A percentile compares a stretch with the other conserved stretches of the same genome.
These are phyloP conservation scores for Potorous gilbertii DNA, from an alignment of 2,797 vertebrate genomes.

Conservation along the genomic window DNA sequence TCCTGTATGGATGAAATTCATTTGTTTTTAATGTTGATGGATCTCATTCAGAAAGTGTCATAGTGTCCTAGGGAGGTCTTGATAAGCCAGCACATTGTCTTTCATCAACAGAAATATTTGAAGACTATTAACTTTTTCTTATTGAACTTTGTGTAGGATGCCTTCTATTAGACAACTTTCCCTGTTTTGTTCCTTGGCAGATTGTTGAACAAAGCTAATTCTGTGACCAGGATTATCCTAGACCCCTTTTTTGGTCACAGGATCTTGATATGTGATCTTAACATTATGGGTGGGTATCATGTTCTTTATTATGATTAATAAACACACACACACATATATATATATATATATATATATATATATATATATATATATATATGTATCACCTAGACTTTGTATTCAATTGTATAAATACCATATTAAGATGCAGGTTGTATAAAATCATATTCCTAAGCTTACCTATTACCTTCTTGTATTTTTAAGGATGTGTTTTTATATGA, in stretches of 20 bases:
- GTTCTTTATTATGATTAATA: neutral
- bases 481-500: neutral
- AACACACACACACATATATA: no score
- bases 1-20: neutral
- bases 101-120: neutral
- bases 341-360: neutral
- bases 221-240: neutral
- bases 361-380: neutral
- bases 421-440: neutral
- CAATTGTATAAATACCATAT: neutral
- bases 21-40: neutral
- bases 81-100: neutral
- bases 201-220: neutral
- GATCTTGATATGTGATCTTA: neutral
- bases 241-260: neutral
- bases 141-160: neutral
- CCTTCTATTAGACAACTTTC: neutral
- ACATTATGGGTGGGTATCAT: neutral
- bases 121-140: neutral
- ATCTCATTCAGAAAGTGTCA: neutral
- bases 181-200: neutral
- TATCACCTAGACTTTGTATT: neutral
- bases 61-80: neutral
- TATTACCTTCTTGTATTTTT: neutral
- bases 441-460: neutral